phyloP scores from a whole-genome alignment of 2,797 vertebrate species.

The Oreortyx pictus region DNA sequence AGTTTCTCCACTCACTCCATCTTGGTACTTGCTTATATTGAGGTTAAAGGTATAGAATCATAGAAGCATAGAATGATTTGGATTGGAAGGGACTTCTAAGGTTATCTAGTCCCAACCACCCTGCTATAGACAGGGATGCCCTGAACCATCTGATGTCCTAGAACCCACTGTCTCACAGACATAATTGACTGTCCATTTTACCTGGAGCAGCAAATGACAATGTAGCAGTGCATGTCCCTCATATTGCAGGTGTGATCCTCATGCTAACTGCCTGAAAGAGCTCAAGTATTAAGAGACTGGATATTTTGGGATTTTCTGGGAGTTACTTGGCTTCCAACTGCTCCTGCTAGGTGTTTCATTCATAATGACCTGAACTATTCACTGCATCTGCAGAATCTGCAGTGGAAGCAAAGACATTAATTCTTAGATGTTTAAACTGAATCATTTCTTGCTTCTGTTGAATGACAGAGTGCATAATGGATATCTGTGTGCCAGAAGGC shows the following conservation, averaged over 20 bases:
- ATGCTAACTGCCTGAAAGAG: not conserved
- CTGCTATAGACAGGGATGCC: too few species aligned
- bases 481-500: not conserved
- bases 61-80: too few species aligned
- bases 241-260: not conserved
- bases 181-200: not conserved
- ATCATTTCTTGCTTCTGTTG: not conserved
- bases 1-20: not conserved
- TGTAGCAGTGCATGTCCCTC: not conserved
- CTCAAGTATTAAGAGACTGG: not conserved
- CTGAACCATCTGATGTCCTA: not conserved
- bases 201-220: not conserved
- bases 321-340: not conserved
- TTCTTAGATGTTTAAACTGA: not conserved
- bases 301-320: not conserved
- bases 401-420: not conserved
- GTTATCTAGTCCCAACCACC: too few species aligned
- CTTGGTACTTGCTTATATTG: not conserved
- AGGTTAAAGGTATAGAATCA: not conserved
- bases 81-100: too few species aligned
- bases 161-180: not conserved
- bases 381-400: not conserved
- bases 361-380: not conserved
- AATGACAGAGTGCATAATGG: conserved; percentile 20
- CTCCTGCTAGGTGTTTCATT: not conserved